These are phyloP conservation scores for Bergia sp. DNA, from an alignment of 92 coral and sea anemone genomes.

Conservation along the genomic window DNA sequence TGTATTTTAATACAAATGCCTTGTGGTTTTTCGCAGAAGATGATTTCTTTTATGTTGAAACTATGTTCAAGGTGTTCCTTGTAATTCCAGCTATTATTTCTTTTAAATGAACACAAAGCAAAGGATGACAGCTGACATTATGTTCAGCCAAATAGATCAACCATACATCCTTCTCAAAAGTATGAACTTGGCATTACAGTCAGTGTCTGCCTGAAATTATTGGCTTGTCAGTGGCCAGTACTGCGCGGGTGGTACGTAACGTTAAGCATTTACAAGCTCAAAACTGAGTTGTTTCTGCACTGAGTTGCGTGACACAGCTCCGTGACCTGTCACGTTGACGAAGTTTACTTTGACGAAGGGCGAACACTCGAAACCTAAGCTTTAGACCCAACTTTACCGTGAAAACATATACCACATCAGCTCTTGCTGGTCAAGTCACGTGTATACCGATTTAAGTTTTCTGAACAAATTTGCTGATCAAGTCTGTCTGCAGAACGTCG, in stretches of 20 bases:
- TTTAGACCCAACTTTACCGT: not conserved
- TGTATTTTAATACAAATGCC: not conserved
- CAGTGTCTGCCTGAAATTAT: not conserved
- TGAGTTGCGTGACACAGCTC: constrained; percentile 2
- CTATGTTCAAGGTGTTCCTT: not conserved
- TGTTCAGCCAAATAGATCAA: not conserved
- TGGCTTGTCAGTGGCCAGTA: not conserved
- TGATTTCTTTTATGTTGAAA: not conserved
- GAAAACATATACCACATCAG: not conserved
- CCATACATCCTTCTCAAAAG: not conserved
- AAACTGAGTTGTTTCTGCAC: not conserved
- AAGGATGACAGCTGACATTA: not conserved
- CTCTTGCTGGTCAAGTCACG: not conserved
- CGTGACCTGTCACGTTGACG: not conserved
- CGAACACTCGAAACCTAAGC: not conserved
- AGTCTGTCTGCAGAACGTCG: not conserved
- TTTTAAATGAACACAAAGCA: not conserved
- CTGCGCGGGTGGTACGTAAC: not conserved
- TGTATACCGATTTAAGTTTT: not conserved
- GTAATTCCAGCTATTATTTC: not conserved
- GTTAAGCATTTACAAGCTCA: not conserved
- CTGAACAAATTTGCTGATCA: constrained; percentile 1
- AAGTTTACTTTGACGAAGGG: not conserved
- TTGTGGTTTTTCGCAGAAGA: not conserved
- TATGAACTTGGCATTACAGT: not conserved